Base-by-base conservation (phyloP, 2,888 invertebrate species). In the Blastobasis adustella region DNA sequence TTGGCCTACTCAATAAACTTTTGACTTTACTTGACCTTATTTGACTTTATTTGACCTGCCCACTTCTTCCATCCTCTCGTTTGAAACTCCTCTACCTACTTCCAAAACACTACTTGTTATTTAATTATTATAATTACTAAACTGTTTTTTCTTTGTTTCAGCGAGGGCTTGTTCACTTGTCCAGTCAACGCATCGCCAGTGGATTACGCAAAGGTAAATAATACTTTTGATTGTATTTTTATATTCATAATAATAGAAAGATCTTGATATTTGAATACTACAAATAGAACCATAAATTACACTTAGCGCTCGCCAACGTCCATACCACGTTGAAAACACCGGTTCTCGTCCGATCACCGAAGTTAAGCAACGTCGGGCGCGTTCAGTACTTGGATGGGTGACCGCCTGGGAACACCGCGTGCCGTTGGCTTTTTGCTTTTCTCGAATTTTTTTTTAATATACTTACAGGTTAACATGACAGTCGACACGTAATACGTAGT, bases 141-240 rank as follows among this genome's bases (percentile, higher is more conserved):
- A 23, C 10, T 42, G 38, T 10, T 51, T 55, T 56, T 63, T 59
- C 56, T 73, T 82, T 85, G 78, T 91, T 91, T 51, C 89, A 91
- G 91, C 67, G 91, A 91, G 80, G 91, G 91, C 43, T 78, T 91
- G 60, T 91, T 91, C 76, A 91, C 91, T 45, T 91, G 91, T 69
- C 90, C 91, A n/a, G 91, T 91, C 60, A 90, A 86, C 66, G 90
- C 89, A 49, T 90, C 91, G 10, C 91, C 91, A 0, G 82, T 91
- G 43, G 91, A 91, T 67, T 91, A 91, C 89, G 91, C 91, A 0
- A 91, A 91, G 90, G 91, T 91, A 82, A 82, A 79, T 42, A 41
- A 44, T 41, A 23, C 5, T 23, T 2, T 23, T 23, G 23, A 23
- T 23, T 23, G 23, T 3, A 23, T 23, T 23, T 23, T 23, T 23